Conservation (phyloP, 2,797 vertebrate species). For the Aselliscus stoliczkanus region DNA sequence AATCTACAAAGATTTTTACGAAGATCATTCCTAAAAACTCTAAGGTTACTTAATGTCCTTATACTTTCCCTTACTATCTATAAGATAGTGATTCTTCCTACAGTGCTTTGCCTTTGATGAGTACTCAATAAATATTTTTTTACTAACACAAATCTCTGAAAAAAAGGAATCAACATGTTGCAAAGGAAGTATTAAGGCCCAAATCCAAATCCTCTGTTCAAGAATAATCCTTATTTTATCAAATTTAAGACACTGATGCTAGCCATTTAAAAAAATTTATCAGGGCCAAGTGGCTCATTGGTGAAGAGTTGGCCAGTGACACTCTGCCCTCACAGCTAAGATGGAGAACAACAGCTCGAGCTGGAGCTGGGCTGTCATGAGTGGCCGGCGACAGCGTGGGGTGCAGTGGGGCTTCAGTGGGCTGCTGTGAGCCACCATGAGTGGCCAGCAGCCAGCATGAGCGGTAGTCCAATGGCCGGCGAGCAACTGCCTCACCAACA, state of each 20-base stretch:
- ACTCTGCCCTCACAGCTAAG: no score
- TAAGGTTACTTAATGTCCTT: not conserved
- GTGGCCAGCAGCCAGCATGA: no score
- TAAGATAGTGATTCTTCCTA: not conserved
- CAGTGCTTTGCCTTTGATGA: not conserved
- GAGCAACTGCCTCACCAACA: no score
- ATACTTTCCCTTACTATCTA: not conserved
- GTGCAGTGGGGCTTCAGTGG: no score
- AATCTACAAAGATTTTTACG: not conserved
- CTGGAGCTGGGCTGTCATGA: no score
- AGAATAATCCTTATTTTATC: not conserved
- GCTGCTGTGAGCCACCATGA: no score
- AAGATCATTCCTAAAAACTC: not conserved
- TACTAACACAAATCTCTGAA: not conserved
- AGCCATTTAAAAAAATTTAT: not conserved
- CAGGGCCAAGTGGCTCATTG: no score
- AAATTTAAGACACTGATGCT: not conserved
- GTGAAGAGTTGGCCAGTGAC: no score
- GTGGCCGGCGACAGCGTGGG: no score
- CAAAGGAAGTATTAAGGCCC: not conserved
- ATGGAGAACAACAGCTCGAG: no score
- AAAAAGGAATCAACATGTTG: not conserved
- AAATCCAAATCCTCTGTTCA: slow-evolving; percentile 12
- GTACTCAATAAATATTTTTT: not conserved
- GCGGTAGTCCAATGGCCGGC: no score